Evolutionary conservation across 2,797 vertebrate genomes (phyloP).

Genomic region (Squalus acanthias): DNA sequence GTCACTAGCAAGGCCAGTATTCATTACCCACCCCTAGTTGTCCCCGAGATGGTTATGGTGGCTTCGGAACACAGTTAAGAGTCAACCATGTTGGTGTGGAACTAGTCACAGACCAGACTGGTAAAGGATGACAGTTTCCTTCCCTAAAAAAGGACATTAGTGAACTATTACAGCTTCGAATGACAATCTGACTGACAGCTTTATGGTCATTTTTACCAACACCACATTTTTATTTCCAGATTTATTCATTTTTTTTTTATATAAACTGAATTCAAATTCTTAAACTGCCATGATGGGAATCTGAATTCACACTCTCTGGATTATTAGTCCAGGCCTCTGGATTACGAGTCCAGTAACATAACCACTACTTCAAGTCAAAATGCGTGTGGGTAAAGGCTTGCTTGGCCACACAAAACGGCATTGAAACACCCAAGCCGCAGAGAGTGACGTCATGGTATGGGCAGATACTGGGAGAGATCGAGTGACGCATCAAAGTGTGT

Average conservation of each 20-base stretch:
- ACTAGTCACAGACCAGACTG: not conserved
- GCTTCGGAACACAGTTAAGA: too few species aligned
- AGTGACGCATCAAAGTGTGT: not conserved
- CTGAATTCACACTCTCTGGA: not conserved
- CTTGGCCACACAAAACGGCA: not conserved
- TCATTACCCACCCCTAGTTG: too few species aligned
- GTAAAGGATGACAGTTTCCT: not conserved
- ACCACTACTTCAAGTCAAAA: not conserved
- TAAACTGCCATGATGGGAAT: too few species aligned
- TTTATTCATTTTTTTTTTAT: not conserved
- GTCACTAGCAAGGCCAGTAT: too few species aligned
- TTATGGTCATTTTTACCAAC: too few species aligned
- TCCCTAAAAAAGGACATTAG: too few species aligned
- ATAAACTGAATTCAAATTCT: not conserved
- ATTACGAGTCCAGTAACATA: not conserved
- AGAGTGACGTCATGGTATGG: not conserved
- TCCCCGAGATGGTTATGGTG: too few species aligned
- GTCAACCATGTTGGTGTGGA: too few species aligned
- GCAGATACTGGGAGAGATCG: not conserved
- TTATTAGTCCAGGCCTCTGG: not conserved
- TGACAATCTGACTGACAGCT: too few species aligned
- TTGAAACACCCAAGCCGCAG: not conserved
- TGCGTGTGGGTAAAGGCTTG: not conserved
- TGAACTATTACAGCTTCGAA: too few species aligned
- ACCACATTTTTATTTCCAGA: too few species aligned